Evolutionary conservation across 2,888 invertebrate species (phyloP), one percentile per base, ranked within the genome.

Genomic region (Polyommatus iphigenia): DNA sequence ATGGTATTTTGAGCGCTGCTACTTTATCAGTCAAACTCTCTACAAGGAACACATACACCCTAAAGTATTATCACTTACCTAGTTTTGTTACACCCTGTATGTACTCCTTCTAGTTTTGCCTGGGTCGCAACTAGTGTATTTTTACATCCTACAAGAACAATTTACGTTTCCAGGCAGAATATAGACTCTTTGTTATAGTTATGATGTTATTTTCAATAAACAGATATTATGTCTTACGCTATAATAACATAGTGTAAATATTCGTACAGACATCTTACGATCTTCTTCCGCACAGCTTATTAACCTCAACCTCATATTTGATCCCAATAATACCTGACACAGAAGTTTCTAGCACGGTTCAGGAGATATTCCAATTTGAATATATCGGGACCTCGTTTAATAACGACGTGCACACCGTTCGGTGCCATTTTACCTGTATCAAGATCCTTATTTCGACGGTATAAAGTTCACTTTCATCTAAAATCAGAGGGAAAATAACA

Each of bases 301-400:
- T 67, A 67, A 67, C 29, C 29, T 29, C 29, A 29, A 15, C 67
- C 18, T 67, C 29, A 15, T 67, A 29, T 29, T 67, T 5, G 67
- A 29, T 67, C 67, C 6, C 67, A 67, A 67, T 67, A 67, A 29
- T 67, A 29, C 29, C 67, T 18, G 67, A 67, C 67, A 67, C 29
- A 67, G 67, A 67, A 67, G 29, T 67, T 67, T 24, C 62, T 67
- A 67, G 67, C 67, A 67, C 32, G 67, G 67, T 67, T 67, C 67
- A 67, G 15, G 67, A 67, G 67, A 67, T 32, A 67, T 76, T 77
- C 71, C 32, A 77, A 50, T 77, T 77, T 71, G 67, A 77, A 71
- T 77, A 77, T 76, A 76, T 50, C 50, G 57, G 13, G 29, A 7
- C 10, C 76, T 54, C 10, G 57, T 67, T 67, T 76, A 76, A 76